Conservation (phyloP, 2,888 invertebrate genomes). For the Nomada hirtipes region DNA sequence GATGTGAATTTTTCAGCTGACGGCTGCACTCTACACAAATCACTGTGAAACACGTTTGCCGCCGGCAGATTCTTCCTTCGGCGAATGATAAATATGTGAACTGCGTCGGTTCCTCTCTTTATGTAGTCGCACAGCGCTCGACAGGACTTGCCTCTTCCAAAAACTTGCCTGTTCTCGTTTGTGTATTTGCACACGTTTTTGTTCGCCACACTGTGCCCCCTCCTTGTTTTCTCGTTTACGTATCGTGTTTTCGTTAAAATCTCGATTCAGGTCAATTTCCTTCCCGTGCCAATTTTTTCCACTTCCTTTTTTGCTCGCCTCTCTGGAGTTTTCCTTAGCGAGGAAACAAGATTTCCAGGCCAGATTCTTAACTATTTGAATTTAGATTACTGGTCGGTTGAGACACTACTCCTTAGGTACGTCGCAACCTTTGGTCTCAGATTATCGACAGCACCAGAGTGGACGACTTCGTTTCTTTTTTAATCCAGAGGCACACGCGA, state of each 20-base stretch:
- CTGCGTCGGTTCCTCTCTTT: slow-evolving; percentile 24
- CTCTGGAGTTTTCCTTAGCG: neutral
- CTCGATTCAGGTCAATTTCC: slow-evolving; percentile 12
- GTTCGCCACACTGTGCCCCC: slow-evolving; percentile 2
- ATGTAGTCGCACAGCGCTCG: slow-evolving; percentile 8
- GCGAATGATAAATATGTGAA: slow-evolving; percentile 68
- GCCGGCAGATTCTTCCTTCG: slow-evolving; percentile 25
- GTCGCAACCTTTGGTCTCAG: too few species aligned
- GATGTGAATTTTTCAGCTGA: neutral
- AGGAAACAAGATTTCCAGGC: neutral
- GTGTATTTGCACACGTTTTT: slow-evolving; percentile 33
- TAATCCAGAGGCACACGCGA: too few species aligned
- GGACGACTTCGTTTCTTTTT: too few species aligned
- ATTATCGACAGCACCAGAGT: too few species aligned
- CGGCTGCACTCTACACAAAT: slow-evolving; percentile 15
- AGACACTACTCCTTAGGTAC: too few species aligned
- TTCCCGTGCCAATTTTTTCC: neutral
- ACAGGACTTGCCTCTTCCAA: slow-evolving; percentile 21
- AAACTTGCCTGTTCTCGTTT: slow-evolving; percentile 40
- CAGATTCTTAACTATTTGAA: neutral
- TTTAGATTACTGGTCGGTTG: too few species aligned
- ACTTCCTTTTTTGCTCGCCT: neutral
- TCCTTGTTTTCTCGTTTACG: neutral
- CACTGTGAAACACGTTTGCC: slow-evolving; percentile 22
- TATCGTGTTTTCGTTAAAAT: neutral